These are phyloP conservation scores for Pseudomyrmex concolor DNA, from an alignment of 1,140 invertebrate genomes.

Conservation along the genomic window DNA sequence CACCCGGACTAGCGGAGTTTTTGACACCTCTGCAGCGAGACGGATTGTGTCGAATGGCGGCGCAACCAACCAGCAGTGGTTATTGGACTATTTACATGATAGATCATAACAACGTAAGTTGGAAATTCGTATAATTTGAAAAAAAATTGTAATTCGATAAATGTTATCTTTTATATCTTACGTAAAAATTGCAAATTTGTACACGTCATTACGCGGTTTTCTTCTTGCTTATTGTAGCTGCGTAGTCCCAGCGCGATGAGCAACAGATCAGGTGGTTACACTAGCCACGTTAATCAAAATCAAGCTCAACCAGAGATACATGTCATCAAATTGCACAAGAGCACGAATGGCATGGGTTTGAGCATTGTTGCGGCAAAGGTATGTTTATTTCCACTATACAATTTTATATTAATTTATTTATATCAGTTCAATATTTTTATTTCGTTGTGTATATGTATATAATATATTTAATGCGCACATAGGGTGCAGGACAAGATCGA, in stretches of 20 bases:
- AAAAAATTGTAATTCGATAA: no score
- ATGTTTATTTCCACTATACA: conserved; percentile 26
- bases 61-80: conserved; percentile 95
- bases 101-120: conserved; percentile 85
- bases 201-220: not conserved
- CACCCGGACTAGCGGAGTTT: conserved; percentile 96
- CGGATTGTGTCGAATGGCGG: conserved; percentile 94
- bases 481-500: conserved; percentile 94
- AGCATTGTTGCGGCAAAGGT: conserved; percentile 97
- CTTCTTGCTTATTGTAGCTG: conserved; percentile 82
- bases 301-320: conserved; percentile 90
- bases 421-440: conserved; percentile 2
- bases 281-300: conserved; percentile 75
- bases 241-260: conserved; percentile 88
- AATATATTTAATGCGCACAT: no score
- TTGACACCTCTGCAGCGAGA: conserved; percentile 94
- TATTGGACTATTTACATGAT: conserved; percentile 98
- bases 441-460: conserved; percentile 63
- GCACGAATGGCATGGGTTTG: conserved; percentile 95
- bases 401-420: not conserved
- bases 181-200: conserved; percentile 1
- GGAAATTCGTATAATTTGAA: not conserved
- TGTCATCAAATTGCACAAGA: conserved; percentile 95
- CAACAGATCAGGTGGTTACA: conserved; percentile 86
- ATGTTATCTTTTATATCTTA: not conserved